phyloP scores from a whole-genome alignment of 2,797 vertebrate genomes.

The Saguinus oedipus region DNA sequence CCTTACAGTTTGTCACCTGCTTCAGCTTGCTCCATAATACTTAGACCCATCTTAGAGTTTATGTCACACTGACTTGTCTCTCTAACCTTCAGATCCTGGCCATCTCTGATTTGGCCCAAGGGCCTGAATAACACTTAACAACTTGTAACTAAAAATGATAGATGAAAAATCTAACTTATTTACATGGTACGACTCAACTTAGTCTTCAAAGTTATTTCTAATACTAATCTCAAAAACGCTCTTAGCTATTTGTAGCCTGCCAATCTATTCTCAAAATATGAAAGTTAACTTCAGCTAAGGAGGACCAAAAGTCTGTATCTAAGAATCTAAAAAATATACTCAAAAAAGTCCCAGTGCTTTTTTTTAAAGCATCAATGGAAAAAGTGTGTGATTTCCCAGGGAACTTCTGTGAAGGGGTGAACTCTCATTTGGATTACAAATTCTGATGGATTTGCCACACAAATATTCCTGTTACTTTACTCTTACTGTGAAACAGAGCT shows the following conservation, averaged over 20 bases:
- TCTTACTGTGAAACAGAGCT: background rate
- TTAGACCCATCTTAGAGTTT: background rate
- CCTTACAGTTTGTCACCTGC: background rate
- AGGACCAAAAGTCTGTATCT: background rate
- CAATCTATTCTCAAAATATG: background rate
- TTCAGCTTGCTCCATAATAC: background rate
- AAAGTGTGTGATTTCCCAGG: background rate
- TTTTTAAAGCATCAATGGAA: background rate
- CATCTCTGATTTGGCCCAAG: background rate
- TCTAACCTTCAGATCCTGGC: background rate
- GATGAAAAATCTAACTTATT: background rate
- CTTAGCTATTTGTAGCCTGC: background rate
- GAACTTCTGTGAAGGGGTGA: background rate
- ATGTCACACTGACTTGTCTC: background rate
- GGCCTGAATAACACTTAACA: background rate
- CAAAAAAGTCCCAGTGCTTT: background rate
- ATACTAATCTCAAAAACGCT: background rate
- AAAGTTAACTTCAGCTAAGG: background rate
- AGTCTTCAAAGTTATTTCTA: background rate
- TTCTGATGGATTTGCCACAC: background rate
- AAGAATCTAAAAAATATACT: conserved; percentile 3
- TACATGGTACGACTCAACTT: background rate
- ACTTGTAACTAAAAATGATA: background rate
- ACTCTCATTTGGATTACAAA: conserved; percentile 3
- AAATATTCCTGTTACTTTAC: background rate